Base-by-base conservation (phyloP, 1,140 invertebrate species). In the Ladona fulva region DNA sequence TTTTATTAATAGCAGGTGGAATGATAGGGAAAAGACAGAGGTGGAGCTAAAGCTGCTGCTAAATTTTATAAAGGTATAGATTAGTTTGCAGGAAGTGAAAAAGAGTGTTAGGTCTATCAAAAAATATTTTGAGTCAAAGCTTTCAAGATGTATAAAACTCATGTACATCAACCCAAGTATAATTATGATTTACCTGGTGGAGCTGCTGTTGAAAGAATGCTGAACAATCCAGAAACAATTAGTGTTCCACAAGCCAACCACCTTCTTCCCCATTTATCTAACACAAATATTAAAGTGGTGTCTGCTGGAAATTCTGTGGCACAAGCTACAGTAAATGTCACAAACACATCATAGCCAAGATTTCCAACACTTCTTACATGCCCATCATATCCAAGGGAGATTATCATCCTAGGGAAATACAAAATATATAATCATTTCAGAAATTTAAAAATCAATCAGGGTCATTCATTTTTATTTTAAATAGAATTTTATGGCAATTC, bases 381-480 rank as follows among this genome's bases (percentile, higher is more conserved):
- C 0, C 94, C 94, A 81, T 95, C 94, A 82, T 95, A 96, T 0
- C 94, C 91, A 83, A 96, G 82, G 0, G 93, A 94, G 77, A 96
- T 92, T 14, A 90, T 88, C 92, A 96, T 95, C 90, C 90, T 90
- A 79, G 14, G n/a, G n/a, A n/a, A n/a, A 79, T 78, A 29, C 85
- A 78, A 84, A 12, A 66, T 6, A 12, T 37, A 1, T 5, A 37
- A 37, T 37, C 29, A 37, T 37, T 37, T 1, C 29, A 37, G 29
- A 37, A 37, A 37, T 5, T 37, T 1, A 37, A 37, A 37, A 37
- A 8, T 37, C 8, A 8, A 37, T 37, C 8, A 37, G 29, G 1
- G 8, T 37, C 29, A 37, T 37, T 8, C 1, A 8, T 37, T 37
- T 8, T 37, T 8, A 37, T 37, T 5, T n/a, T 5, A 8, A 37